Base-by-base conservation (phyloP, 92 coral and sea anemone genomes). In the Nematostella vectensis region DNA sequence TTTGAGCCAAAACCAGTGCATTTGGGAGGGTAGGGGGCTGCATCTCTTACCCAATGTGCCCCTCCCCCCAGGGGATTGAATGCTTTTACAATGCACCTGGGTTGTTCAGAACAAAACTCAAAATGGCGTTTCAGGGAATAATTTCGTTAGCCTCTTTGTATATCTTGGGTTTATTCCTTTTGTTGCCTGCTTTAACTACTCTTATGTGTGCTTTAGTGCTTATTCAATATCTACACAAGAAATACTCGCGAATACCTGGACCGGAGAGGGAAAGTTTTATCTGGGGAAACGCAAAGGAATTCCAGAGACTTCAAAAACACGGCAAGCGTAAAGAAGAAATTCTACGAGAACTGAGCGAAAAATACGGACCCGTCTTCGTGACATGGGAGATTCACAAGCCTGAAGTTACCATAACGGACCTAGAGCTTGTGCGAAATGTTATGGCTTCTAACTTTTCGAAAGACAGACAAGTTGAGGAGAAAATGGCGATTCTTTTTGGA, bases 351-450 rank as follows among this genome's bases (percentile, higher is more conserved):
- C 69, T 76, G 2, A 25, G 58, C 29, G 53, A 50, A 16, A 45
- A 71, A 36, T 62, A 82, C 40, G 89, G 96, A 8, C 76, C 82
- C 2, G 91, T 87, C 0, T 37, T 76, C 19, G 47, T 87, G 15
- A 19, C 76, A 11, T 87, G 96, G 96, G 37, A 72, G 21, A 55
- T 70, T n/a, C 64, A 77, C 39, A 69, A 64, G 25, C 96, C 96
- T 3, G 23, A 81, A 4, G 86, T 87, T 4, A 50, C 70, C 17
- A 47, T 87, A 45, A 47, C 79, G 57, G 76, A 69, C 19, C 71
- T 73, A 31, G 73, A 77, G 22, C 31, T 77, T 11, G 55, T 65
- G 19, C 68, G 64, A 44, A 59, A 74, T 62, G 72, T 63, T 40
- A 57, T 87, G 4, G 53, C 79, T 1, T 53, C 68, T 20, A 73